Percentiles rank a stretch among this genome's conserved stretches.
These are phyloP conservation scores for Cyphomyrmex costatus DNA, from an alignment of 1,140 invertebrate species.

Conservation along the genomic window DNA sequence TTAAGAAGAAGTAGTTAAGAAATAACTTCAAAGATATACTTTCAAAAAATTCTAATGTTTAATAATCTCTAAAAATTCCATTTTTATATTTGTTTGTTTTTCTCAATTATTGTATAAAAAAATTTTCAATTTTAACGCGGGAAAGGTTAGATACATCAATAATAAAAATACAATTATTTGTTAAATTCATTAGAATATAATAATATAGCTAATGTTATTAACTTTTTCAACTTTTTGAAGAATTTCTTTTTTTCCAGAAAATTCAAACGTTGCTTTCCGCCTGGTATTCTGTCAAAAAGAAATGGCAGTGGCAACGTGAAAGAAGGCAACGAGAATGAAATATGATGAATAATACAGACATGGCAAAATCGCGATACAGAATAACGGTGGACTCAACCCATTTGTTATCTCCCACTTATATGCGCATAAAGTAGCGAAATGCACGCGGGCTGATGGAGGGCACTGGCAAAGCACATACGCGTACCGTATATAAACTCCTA, in stretches of 20 bases:
- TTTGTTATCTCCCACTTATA: constrained; percentile 60
- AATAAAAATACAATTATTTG: background rate
- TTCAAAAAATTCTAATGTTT: background rate
- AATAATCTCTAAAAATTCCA: background rate
- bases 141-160: background rate
- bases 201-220: background rate
- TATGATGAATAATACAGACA: constrained; percentile 24
- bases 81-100: background rate
- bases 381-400: constrained; percentile 16
- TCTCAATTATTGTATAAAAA: background rate
- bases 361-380: constrained; percentile 24
- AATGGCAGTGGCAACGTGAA: background rate
- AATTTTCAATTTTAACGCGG: background rate
- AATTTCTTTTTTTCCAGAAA: background rate
- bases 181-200: background rate
- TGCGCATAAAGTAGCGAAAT: constrained; percentile 47
- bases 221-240: background rate
- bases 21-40: background rate
- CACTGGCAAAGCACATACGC: constrained; percentile 14
- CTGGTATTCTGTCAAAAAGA: background rate
- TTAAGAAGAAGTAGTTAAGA: background rate
- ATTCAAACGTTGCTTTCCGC: background rate
- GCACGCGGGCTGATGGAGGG: background rate
- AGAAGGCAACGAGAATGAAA: background rate
- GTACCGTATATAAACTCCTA: constrained; percentile 30